Evolutionary conservation across 2,888 invertebrate species (phyloP), one percentile per base, ranked within the genome.

Genomic region (Pyrochroa serraticornis): DNA sequence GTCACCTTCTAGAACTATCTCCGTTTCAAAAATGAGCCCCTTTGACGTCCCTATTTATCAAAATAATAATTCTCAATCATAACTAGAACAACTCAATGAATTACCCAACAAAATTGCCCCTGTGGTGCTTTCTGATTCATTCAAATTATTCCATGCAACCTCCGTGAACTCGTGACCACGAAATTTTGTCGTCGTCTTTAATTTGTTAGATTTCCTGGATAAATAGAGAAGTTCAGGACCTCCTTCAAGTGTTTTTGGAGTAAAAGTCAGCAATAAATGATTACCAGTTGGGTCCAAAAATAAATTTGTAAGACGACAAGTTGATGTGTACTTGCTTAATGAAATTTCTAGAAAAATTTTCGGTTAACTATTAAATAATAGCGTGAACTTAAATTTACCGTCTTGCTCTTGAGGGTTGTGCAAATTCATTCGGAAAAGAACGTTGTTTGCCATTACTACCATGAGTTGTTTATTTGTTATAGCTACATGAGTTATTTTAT

Each of bases 21-120:
- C 95, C 0, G 92, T 92, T 80, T 97, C 97, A 78, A 95, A 88
- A 60, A 97, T 91, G 39, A 93, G 82, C 0, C 97, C 97, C 75
- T 90, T 92, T 0, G 92, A 92, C 0, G 95, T 96, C 5, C 96
- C 97, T 51, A 41, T 22, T 22, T 5, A 22, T 22, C 22, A 22
- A 22, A 50, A 43, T 7, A 39, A 13, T 9, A 13, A 13, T 7
- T 9, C n/a, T 8, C 2, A 3, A 39, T 8, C 3, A 7, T 3
- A 39, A 12, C 10, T 39, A 12, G n/a, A 13, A 39, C 9, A 39
- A 39, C 7, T 8, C 2, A 3, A 91, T 0, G 85, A 52, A 37
- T 65, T 68, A 76, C 78, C 79, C 39, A 97, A 75, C 36, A 97
- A 80, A 69, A 97, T 94, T 0, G 92, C 87, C 0, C 93, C 93